A percentile compares a stretch with the other conserved stretches of the same genome.
Conservation (phyloP, 2,888 invertebrate genomes). For the Spodoptera exigua region DNA sequence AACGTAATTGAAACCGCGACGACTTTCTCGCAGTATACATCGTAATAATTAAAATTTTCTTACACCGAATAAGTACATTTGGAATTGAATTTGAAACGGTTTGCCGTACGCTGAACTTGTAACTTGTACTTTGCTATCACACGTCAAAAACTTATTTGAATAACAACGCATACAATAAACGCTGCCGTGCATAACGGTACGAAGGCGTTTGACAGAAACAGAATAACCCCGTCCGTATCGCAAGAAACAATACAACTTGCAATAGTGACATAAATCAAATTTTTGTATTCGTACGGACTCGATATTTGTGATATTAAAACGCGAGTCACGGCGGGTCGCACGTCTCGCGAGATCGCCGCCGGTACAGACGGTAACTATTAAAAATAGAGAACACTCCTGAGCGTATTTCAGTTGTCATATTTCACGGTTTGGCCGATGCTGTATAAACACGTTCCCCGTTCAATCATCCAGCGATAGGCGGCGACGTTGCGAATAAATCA, state of each 20-base stretch:
- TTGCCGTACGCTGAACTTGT: slow-evolving; percentile 42
- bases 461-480: slow-evolving; percentile 87
- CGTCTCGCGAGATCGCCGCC: slow-evolving; percentile 64
- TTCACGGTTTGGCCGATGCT: slow-evolving; percentile 81
- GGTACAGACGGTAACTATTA: slow-evolving; percentile 59
- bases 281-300: slow-evolving; percentile 70
- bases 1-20: slow-evolving; percentile 52
- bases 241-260: slow-evolving; percentile 79
- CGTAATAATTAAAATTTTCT: slow-evolving; percentile 46
- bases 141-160: slow-evolving; percentile 66
- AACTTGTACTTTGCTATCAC: slow-evolving; percentile 48
- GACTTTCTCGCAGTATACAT: slow-evolving; percentile 37
- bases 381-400: slow-evolving; percentile 62
- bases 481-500: slow-evolving; percentile 88
- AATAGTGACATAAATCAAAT: slow-evolving; percentile 80
- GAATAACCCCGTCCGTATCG: slow-evolving; percentile 71
- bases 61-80: slow-evolving; percentile 33
- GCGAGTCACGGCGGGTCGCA: slow-evolving; percentile 67
- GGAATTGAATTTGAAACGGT: slow-evolving; percentile 52
- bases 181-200: slow-evolving; percentile 65
- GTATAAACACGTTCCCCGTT: slow-evolving; percentile 88
- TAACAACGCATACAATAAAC: slow-evolving; percentile 66
- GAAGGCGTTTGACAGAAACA: slow-evolving; percentile 78
- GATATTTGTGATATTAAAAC: slow-evolving; percentile 76
- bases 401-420: slow-evolving; percentile 84